A percentile compares a stretch with the other conserved stretches of the same genome.
phyloP scores from a whole-genome alignment of 2,797 vertebrate species.

The Acanthiza pusilla region DNA sequence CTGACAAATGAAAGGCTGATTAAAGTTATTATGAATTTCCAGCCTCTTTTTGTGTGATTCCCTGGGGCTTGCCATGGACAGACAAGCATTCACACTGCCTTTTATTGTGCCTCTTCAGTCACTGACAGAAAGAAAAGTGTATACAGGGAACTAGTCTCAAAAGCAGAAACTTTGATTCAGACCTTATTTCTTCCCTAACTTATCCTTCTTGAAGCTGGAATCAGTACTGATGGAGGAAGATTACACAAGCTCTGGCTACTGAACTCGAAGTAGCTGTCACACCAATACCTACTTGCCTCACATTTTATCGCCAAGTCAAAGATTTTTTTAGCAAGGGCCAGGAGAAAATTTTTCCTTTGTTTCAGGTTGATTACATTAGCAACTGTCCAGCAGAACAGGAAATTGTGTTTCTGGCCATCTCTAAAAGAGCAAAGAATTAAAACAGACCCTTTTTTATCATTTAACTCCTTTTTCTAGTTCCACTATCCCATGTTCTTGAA shows the following conservation, averaged over 20 bases:
- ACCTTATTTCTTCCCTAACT: not conserved
- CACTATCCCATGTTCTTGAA: not conserved
- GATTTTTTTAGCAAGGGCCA: not conserved
- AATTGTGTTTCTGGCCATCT: not conserved
- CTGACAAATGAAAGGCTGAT: not conserved
- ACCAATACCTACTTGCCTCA: not conserved
- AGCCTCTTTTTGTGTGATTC: not conserved
- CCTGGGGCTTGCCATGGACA: not conserved
- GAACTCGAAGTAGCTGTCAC: not conserved
- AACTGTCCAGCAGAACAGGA: conserved; percentile 1
- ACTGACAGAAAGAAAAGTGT: not conserved
- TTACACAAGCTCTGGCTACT: not conserved
- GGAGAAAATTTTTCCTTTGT: not conserved
- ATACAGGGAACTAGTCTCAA: not conserved
- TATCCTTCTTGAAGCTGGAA: not conserved
- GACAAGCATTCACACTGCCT: not conserved
- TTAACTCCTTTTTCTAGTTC: not conserved
- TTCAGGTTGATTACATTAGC: not conserved
- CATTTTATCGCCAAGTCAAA: not conserved
- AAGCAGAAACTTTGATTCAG: not conserved
- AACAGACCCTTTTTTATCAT: not conserved
- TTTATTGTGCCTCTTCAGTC: not conserved
- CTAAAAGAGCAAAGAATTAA: not conserved
- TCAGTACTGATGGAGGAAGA: not conserved
- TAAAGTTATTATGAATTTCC: not conserved